phyloP scores from a whole-genome alignment of 2,888 invertebrate species.

The Rotaria socialis region DNA sequence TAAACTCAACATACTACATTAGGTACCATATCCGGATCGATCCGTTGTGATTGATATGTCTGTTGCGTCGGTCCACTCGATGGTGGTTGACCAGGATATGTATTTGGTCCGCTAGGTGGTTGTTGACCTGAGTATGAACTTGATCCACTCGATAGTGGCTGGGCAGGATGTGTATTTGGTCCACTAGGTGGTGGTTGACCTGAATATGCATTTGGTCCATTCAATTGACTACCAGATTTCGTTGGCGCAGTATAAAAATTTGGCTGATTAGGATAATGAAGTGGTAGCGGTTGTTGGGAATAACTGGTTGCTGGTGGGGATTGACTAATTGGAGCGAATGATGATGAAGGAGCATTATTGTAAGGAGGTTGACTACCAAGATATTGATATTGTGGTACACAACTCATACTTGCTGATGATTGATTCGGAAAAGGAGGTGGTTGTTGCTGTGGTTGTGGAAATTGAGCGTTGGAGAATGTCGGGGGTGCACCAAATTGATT shows the following conservation, averaged over 20 bases:
- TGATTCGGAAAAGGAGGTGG: background rate
- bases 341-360: background rate
- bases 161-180: background rate
- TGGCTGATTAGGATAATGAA: too few species aligned
- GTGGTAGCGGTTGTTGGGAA: too few species aligned
- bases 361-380: background rate
- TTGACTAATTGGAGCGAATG: background rate
- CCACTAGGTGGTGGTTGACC: background rate
- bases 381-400: constrained; percentile 13
- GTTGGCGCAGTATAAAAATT: too few species aligned
- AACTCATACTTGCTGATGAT: background rate
- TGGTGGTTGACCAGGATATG: constrained; percentile 35
- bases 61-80: background rate
- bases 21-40: constrained; percentile 33
- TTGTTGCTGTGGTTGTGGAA: background rate
- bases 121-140: background rate
- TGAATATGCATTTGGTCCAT: too few species aligned
- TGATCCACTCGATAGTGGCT: background rate
- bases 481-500: background rate
- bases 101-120: background rate
- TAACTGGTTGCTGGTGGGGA: background rate
- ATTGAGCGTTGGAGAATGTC: background rate
- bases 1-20: background rate
- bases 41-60: background rate
- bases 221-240: too few species aligned